A percentile compares a stretch with the other conserved stretches of the same genome.
These are phyloP conservation scores for Xylocopa sonorina DNA, from an alignment of 1,140 invertebrate genomes.

Conservation along the genomic window DNA sequence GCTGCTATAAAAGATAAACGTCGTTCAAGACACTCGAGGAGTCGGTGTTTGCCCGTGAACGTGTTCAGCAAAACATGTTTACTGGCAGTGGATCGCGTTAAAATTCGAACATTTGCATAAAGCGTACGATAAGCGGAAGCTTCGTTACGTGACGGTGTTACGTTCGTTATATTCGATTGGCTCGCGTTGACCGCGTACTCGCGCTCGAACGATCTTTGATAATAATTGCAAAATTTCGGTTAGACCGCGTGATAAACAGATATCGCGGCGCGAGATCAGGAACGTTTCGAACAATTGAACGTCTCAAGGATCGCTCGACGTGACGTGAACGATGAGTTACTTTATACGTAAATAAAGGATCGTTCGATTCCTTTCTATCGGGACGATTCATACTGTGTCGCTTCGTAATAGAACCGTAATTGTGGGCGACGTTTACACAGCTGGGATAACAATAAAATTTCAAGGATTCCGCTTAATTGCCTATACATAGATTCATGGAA, in stretches of 20 bases:
- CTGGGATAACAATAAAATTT: background rate
- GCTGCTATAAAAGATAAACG: constrained; percentile 23
- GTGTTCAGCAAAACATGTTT: constrained; percentile 23
- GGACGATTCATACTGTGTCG: too few relatives aligned
- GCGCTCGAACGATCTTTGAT: background rate
- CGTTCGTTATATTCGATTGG: background rate
- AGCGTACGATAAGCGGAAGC: background rate
- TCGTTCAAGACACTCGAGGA: too few relatives aligned
- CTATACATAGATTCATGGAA: background rate
- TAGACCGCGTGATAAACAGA: background rate
- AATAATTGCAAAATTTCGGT: background rate
- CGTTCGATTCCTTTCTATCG: background rate
- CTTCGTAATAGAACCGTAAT: constrained; percentile 1
- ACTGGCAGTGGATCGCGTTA: background rate
- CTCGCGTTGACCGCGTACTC: background rate
- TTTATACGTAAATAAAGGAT: constrained; percentile 10
- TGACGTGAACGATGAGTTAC: background rate
- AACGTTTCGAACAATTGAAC: background rate
- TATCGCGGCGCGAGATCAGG: too few relatives aligned
- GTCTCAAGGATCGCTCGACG: background rate
- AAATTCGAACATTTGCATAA: constrained; percentile 18
- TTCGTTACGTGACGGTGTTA: background rate
- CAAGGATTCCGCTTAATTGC: background rate
- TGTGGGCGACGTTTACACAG: background rate
- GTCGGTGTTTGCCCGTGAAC: background rate